Conservation (phyloP, 2,888 invertebrate species). For the Nomada fucata region DNA sequence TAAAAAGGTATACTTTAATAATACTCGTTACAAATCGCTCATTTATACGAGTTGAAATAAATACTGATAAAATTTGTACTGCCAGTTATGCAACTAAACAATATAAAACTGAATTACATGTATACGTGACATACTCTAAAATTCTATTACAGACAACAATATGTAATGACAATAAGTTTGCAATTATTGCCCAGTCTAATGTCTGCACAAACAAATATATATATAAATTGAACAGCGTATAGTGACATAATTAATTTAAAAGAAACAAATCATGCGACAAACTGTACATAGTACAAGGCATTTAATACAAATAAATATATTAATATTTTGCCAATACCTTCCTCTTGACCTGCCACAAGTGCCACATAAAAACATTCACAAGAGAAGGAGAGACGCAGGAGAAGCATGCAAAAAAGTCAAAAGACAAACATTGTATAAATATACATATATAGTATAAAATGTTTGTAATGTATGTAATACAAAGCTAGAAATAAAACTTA, state of each 20-base stretch:
- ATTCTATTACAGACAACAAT: not conserved
- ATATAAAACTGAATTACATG: constrained; percentile 7
- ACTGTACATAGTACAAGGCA: constrained; percentile 58
- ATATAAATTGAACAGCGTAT: constrained; percentile 9
- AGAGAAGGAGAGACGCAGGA: constrained; percentile 88
- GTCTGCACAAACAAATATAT: not conserved
- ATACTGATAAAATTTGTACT: not conserved
- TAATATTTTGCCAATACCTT: constrained; percentile 86
- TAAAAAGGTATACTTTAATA: constrained; percentile 15
- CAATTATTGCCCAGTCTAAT: not conserved
- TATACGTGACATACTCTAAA: constrained; percentile 13
- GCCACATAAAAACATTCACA: constrained; percentile 91
- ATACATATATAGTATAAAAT: constrained; percentile 70
- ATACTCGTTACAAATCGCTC: not conserved
- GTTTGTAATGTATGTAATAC: constrained; percentile 59
- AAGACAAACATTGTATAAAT: constrained; percentile 82
- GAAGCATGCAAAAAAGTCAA: constrained; percentile 88
- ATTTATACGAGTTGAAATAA: constrained; percentile 9
- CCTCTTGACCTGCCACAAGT: constrained; percentile 89
- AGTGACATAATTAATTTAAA: constrained; percentile 18
- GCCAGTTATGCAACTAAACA: not conserved
- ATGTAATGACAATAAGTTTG: too few species aligned
- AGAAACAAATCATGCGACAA: constrained; percentile 65
- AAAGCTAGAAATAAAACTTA: constrained; percentile 57
- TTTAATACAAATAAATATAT: constrained; percentile 83